Conservation (phyloP, 2,113 vertebrate species). For the Setophaga kirtlandii region DNA sequence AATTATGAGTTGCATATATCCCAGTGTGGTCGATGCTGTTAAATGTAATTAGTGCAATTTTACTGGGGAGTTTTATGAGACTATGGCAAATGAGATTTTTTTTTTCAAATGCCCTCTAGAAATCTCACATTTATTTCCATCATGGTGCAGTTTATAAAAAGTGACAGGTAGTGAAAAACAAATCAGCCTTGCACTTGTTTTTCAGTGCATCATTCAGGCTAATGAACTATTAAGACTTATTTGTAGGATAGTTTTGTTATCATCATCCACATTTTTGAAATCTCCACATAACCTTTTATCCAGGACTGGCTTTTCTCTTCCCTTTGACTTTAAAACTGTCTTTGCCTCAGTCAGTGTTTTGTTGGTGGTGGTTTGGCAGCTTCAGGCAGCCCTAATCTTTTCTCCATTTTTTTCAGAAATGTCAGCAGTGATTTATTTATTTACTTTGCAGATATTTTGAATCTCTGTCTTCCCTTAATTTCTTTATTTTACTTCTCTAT, state of each 20-base stretch:
- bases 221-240: not conserved
- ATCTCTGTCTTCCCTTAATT: not conserved
- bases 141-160: not conserved
- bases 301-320: not conserved
- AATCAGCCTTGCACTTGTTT: not conserved
- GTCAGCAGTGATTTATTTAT: not conserved
- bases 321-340: not conserved
- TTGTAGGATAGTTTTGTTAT: not conserved
- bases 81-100: not conserved
- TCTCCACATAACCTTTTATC: not conserved
- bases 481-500: not conserved
- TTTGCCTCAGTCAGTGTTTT: not conserved
- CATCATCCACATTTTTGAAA: not conserved
- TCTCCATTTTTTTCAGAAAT: not conserved
- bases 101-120: not conserved
- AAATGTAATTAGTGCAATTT: not conserved
- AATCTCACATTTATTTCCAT: not conserved
- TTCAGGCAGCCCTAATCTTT: not conserved
- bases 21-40: accelerated
- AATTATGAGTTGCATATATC: not conserved
- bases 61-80: not conserved
- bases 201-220: not conserved
- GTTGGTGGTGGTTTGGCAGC: not conserved
- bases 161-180: not conserved
- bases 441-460: not conserved